Percentiles rank a stretch among this genome's conserved stretches.
These are phyloP conservation scores for Oasisia sp. DNA, from an alignment of 2,888 invertebrate genomes.

Conservation along the genomic window DNA sequence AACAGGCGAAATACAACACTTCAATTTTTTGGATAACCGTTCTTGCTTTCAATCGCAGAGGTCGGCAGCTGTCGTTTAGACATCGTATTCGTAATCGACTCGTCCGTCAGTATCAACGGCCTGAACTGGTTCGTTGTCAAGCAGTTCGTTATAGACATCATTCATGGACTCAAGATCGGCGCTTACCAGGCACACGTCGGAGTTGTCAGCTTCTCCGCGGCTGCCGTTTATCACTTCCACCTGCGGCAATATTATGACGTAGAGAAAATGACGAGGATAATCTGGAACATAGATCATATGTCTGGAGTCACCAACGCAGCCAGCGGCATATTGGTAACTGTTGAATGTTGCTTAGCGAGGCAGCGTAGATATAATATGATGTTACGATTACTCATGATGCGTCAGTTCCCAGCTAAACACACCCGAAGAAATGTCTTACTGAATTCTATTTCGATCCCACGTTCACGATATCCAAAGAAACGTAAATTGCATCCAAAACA, in stretches of 20 bases:
- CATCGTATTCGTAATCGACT: neutral
- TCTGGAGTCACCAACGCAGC: neutral
- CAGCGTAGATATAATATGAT: too few relatives aligned
- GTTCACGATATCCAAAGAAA: too few relatives aligned
- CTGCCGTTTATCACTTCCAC: neutral
- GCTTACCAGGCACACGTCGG: neutral
- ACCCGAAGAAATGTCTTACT: too few relatives aligned
- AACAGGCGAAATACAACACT: too few relatives aligned
- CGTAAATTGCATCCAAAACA: too few relatives aligned
- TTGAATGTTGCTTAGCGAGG: neutral
- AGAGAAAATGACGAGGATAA: neutral
- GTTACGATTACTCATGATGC: too few relatives aligned
- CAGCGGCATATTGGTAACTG: neutral
- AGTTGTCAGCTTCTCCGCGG: neutral
- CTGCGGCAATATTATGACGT: neutral
- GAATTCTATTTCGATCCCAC: too few relatives aligned
- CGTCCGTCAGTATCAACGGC: neutral
- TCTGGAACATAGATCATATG: neutral
- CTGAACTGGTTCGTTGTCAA: neutral
- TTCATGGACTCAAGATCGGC: neutral
- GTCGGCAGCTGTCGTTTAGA: neutral
- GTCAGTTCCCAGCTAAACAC: too few relatives aligned
- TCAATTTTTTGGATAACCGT: too few relatives aligned
- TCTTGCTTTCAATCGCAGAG: neutral
- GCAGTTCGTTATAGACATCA: neutral